Percentiles rank a stretch among this genome's conserved stretches.
Evolutionary conservation across 2,113 vertebrate species (phyloP).

Genomic region (Atrichornis clamosus): DNA sequence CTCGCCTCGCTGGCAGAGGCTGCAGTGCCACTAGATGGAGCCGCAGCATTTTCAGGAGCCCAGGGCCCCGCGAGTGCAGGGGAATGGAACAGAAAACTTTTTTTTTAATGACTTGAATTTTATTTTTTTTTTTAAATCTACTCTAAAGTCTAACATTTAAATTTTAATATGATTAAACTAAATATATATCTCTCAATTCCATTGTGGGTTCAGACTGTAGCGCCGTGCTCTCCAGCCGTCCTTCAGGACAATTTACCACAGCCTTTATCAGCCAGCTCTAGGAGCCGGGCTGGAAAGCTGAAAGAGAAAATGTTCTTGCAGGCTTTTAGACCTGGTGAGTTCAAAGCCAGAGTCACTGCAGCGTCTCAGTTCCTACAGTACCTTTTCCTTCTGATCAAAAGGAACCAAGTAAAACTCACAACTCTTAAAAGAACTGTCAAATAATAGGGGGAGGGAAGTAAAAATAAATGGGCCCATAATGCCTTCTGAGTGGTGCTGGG

Average conservation of each 20-base stretch:
- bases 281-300: not conserved
- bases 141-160: not conserved
- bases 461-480: conserved; percentile 31
- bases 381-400: conserved; percentile 60
- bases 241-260: conserved; percentile 61
- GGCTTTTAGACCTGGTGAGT: conserved; percentile 74
- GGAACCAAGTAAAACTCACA: conserved; percentile 25
- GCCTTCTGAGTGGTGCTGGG: not conserved
- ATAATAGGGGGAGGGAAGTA: conserved; percentile 58
- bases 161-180: conserved; percentile 30
- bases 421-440: conserved; percentile 58
- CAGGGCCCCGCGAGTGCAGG: not conserved
- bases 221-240: conserved; percentile 1
- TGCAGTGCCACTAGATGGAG: conserved; percentile 60
- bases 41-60: not conserved
- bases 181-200: not conserved
- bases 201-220: not conserved
- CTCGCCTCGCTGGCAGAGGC: not conserved
- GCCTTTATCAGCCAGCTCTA: conserved; percentile 21
- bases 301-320: conserved; percentile 65
- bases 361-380: conserved; percentile 30
- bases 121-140: not conserved
- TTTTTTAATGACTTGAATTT: not conserved
- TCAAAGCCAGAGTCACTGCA: conserved; percentile 59
- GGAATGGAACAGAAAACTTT: not conserved